phyloP scores from a whole-genome alignment of 2,113 vertebrate genomes.

The Fregetta grallaria region DNA sequence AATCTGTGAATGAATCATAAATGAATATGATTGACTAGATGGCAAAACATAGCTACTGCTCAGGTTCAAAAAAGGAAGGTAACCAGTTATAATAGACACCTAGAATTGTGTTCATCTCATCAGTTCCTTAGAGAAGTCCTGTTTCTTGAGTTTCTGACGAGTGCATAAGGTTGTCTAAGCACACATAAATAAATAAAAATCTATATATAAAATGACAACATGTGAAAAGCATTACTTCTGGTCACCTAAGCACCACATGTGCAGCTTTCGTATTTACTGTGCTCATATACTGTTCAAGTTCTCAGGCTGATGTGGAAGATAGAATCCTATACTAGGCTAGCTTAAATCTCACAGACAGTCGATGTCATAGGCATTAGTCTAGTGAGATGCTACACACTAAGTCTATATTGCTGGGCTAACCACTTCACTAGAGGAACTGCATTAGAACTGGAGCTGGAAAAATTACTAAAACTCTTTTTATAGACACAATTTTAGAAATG shows the following conservation, averaged over 20 bases:
- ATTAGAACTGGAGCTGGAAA: background rate
- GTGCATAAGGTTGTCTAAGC: background rate
- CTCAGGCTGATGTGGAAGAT: background rate
- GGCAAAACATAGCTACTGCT: background rate
- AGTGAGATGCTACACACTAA: background rate
- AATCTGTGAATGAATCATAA: background rate
- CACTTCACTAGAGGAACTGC: background rate
- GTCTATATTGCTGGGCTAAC: background rate
- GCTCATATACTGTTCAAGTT: background rate
- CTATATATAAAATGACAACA: background rate
- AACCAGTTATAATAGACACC: background rate
- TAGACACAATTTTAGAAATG: background rate
- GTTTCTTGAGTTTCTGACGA: background rate
- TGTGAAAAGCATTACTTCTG: background rate
- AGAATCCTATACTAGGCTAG: background rate
- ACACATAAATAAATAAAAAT: background rate
- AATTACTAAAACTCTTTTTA: background rate
- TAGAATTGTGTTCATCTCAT: background rate
- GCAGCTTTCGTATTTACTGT: background rate
- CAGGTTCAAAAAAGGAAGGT: background rate
- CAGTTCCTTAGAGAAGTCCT: background rate
- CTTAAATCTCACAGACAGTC: background rate
- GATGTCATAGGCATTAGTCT: background rate
- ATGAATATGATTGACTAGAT: background rate
- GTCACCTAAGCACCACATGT: background rate